Evolutionary conservation across 2,888 invertebrate species (phyloP).

Genomic region (Lysandra bellargus): DNA sequence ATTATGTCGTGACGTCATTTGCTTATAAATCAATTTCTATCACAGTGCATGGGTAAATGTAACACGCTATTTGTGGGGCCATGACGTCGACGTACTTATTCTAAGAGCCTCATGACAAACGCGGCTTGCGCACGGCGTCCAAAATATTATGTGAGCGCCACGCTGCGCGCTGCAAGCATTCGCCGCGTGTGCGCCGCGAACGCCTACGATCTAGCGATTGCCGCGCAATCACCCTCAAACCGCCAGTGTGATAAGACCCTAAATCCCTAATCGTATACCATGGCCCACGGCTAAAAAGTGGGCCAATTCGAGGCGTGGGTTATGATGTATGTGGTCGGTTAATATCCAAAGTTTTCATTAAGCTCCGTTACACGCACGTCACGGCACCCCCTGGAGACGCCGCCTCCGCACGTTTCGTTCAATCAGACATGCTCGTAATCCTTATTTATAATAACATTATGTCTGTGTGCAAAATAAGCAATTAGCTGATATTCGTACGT

Average conservation of each 20-base stretch:
- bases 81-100: too few relatives aligned
- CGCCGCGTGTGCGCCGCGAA: background rate
- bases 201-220: too few relatives aligned
- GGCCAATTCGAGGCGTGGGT: slow-evolving; percentile 3
- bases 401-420: slow-evolving; percentile 17
- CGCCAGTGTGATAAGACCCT: background rate
- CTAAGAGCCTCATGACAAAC: too few relatives aligned
- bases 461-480: background rate
- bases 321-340: slow-evolving; percentile 11
- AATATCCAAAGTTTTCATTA: slow-evolving; percentile 16
- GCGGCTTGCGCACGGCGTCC: too few relatives aligned
- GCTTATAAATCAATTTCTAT: too few relatives aligned
- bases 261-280: background rate
- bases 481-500: background rate
- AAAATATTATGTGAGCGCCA: too few relatives aligned
- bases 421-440: slow-evolving; percentile 11
- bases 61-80: too few relatives aligned
- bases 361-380: background rate
- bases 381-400: background rate
- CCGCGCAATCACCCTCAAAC: background rate
- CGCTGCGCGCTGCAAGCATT: background rate
- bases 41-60: too few relatives aligned
- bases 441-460: background rate
- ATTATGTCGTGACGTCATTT: too few relatives aligned
- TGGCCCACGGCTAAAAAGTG: background rate